Evolutionary conservation across 1,140 invertebrate genomes (phyloP), one percentile per base, ranked within the genome.

Genomic region (Eriocheir sinensis): DNA sequence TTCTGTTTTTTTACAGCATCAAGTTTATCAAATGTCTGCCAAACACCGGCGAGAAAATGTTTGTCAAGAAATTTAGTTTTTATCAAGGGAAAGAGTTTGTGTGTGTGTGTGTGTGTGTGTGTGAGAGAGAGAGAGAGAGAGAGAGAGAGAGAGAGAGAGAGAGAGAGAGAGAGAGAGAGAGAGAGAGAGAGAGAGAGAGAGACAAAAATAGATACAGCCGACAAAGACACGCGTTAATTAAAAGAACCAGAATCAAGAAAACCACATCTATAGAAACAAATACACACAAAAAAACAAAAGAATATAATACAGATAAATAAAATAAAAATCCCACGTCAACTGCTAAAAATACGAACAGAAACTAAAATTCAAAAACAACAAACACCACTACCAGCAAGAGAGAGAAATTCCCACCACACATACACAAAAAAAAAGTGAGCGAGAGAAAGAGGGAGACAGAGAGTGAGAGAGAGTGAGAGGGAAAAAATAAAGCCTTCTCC

Each of bases 91-190:
- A 72, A n/a, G 12, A 15, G 12, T 72, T 15, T 72, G n/a, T 72
- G 12, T 72, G 60, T 15, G 60, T 15, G 60, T 15, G 60, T 15
- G 60, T 15, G 60, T 15, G 60, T 40, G 15, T 3, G 2, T 4
- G 80, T 30, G 80, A 81, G 4, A 27, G 27, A 8, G 80, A 81
- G 80, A 81, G 80, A 81, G 80, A 81, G 80, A 81, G 80, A 81
- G 80, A 81, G 80, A 81, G 83, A 86, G n/a, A 85, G 81, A 85
- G 81, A 85, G 81, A 85, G 81, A 85, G 81, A 85, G 81, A 40
- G 81, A 85, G 81, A 85, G 38, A 85, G 38, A 15, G 9, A 34
- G 9, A 34, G 34, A 85, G 40, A 86, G 34, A 86, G 40, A 86
- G 40, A 86, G 34, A 40, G 36, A 86, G 34, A 38, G 34, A 41